A percentile compares a stretch with the other conserved stretches of the same genome.
phyloP scores from a whole-genome alignment of 2,113 vertebrate genomes.

The Tenrec ecaudatus region DNA sequence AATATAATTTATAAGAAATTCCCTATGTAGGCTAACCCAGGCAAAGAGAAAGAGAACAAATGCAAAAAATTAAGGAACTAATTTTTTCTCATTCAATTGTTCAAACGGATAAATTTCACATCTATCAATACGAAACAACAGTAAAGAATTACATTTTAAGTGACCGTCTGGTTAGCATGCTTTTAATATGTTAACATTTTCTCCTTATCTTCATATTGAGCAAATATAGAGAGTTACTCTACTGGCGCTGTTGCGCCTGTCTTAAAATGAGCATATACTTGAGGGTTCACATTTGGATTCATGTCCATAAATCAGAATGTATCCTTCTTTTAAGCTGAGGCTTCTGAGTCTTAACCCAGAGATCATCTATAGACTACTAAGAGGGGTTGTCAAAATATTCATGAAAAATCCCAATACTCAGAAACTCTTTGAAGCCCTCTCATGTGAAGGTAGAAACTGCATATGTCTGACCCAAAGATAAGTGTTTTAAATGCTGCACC shows the following conservation, averaged over 20 bases:
- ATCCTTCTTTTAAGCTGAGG: neutral
- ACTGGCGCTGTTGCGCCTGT: neutral
- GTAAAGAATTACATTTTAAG: neutral
- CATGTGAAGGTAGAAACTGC: neutral
- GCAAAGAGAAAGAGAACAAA: neutral
- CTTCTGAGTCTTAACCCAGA: neutral
- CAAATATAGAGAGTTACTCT: neutral
- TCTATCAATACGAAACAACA: conserved; percentile 19
- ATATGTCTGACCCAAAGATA: no score
- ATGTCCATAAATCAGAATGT: neutral
- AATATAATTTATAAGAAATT: neutral
- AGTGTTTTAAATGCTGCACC: neutral
- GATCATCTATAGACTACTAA: neutral
- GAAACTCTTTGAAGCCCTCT: no score
- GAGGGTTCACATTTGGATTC: neutral
- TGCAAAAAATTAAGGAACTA: neutral
- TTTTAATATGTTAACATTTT: conserved; percentile 7
- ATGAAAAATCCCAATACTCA: no score
- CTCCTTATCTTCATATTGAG: neutral
- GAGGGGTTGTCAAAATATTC: no score
- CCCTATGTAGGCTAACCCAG: neutral
- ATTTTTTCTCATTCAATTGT: neutral
- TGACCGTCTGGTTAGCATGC: neutral
- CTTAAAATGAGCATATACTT: conserved; percentile 16
- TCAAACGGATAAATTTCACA: conserved; percentile 12